Evolutionary conservation across 2,113 vertebrate genomes (phyloP).

Genomic region (Corythaixoides concolor): DNA sequence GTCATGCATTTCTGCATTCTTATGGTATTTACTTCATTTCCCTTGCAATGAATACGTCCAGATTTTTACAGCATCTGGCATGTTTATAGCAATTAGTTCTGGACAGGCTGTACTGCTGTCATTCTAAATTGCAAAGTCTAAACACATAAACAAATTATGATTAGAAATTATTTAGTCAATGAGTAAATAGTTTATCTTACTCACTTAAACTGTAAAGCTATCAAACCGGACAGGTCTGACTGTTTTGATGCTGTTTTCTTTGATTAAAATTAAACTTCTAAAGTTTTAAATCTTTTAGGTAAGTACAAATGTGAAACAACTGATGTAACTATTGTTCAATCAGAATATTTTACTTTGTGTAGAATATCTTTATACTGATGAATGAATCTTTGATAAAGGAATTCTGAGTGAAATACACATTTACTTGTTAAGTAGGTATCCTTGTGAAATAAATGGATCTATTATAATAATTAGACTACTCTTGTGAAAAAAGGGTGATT

Average conservation of each 20-base stretch:
- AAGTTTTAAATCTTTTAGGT: slow-evolving; percentile 2
- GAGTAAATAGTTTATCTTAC: slow-evolving; percentile 69
- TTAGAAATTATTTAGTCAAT: slow-evolving; percentile 72
- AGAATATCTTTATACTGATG: not conserved
- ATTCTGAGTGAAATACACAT: not conserved
- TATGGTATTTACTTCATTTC: slow-evolving; percentile 29
- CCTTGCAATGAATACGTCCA: slow-evolving; percentile 40
- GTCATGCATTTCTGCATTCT: slow-evolving; percentile 33
- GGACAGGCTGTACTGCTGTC: slow-evolving; percentile 58
- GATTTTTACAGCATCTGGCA: slow-evolving; percentile 74
- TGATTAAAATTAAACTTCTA: slow-evolving; percentile 41
- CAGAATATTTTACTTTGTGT: not conserved
- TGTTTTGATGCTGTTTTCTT: slow-evolving; percentile 31
- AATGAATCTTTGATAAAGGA: not conserved
- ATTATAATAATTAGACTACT: not conserved
- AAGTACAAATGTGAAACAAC: not conserved
- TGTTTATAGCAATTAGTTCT: slow-evolving; percentile 75
- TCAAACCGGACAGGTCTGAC: slow-evolving; percentile 52
- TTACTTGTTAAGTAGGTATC: not conserved
- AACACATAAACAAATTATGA: slow-evolving; percentile 67
- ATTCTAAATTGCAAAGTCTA: slow-evolving; percentile 55
- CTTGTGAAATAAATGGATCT: not conserved
- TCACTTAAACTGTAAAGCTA: slow-evolving; percentile 49
- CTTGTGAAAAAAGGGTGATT: not conserved
- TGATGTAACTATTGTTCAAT: not conserved